Evolutionary conservation across 2,888 invertebrate species (phyloP).

Genomic region (Acrobasis repandana): DNA sequence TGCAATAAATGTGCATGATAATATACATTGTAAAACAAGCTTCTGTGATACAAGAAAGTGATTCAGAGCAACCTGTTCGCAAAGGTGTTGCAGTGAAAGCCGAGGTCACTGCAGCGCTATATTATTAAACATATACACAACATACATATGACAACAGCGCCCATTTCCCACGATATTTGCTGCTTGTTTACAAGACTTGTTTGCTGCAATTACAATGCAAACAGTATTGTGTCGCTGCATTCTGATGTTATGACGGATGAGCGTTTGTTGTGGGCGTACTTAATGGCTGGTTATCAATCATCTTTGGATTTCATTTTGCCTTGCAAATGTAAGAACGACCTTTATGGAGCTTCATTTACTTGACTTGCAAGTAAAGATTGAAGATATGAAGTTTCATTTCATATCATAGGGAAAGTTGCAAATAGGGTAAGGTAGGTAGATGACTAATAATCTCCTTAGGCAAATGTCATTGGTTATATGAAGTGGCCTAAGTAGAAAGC

Average conservation of each 20-base stretch:
- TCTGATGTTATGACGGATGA: slow-evolving; percentile 5
- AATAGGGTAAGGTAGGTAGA: no score
- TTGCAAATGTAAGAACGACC: neutral
- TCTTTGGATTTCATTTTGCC: neutral
- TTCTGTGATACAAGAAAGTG: slow-evolving; percentile 3
- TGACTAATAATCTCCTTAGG: no score
- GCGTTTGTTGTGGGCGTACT: neutral
- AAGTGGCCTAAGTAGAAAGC: no score
- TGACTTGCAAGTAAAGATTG: no score
- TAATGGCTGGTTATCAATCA: neutral
- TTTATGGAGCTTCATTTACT: neutral
- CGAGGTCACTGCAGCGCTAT: slow-evolving; percentile 3
- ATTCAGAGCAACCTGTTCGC: neutral
- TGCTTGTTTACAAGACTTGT: slow-evolving; percentile 2
- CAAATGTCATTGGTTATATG: no score
- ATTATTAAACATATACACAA: neutral
- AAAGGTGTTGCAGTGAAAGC: slow-evolving; percentile 10
- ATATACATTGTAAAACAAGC: no score
- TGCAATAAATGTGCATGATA: no score
- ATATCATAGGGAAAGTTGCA: no score
- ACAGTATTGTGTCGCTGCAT: slow-evolving; percentile 10
- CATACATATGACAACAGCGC: neutral
- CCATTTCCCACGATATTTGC: slow-evolving; percentile 10
- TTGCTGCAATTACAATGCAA: slow-evolving; percentile 13
- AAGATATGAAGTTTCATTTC: no score